Evolutionary conservation across 2,797 vertebrate species (phyloP).

Genomic region (Melanotaenia maccullochi): DNA sequence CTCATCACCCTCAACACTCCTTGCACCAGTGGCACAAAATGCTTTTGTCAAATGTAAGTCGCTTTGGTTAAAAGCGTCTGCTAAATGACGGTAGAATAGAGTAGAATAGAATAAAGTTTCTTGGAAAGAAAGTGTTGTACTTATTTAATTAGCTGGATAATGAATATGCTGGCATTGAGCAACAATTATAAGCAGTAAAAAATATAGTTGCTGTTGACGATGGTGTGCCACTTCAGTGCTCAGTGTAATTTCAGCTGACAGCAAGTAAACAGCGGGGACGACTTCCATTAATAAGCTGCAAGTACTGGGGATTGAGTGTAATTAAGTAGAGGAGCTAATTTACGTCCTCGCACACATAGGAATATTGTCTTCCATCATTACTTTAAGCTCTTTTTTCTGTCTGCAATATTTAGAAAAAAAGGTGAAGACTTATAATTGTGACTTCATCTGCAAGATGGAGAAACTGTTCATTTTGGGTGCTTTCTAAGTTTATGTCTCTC

Average conservation of each 20-base stretch:
- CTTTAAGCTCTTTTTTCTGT: neutral
- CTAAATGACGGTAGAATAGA: too few species aligned
- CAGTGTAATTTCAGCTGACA: constrained; percentile 40
- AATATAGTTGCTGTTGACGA: constrained; percentile 23
- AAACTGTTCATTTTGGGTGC: neutral
- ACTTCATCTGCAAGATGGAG: neutral
- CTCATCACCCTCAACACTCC: constrained; percentile 13
- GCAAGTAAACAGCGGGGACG: constrained; percentile 59
- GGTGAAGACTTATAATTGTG: neutral
- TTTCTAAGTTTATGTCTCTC: neutral
- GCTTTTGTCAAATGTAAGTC: neutral
- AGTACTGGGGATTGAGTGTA: constrained; percentile 37
- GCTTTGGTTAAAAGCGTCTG: too few species aligned
- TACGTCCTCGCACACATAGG: constrained; percentile 9
- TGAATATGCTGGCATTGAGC: constrained; percentile 8
- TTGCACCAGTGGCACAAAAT: constrained; percentile 8
- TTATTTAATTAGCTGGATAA: constrained; percentile 11
- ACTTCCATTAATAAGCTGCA: constrained; percentile 56
- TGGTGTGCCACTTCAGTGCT: constrained; percentile 49
- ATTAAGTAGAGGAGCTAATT: constrained; percentile 53
- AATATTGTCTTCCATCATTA: constrained; percentile 21
- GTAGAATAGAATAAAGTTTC: constrained; percentile 7
- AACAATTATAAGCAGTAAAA: constrained; percentile 4
- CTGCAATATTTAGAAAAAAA: neutral
- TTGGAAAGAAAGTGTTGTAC: neutral